These are phyloP conservation scores for Bicyclus anynana DNA, from an alignment of 1,140 invertebrate genomes.

Conservation along the genomic window DNA sequence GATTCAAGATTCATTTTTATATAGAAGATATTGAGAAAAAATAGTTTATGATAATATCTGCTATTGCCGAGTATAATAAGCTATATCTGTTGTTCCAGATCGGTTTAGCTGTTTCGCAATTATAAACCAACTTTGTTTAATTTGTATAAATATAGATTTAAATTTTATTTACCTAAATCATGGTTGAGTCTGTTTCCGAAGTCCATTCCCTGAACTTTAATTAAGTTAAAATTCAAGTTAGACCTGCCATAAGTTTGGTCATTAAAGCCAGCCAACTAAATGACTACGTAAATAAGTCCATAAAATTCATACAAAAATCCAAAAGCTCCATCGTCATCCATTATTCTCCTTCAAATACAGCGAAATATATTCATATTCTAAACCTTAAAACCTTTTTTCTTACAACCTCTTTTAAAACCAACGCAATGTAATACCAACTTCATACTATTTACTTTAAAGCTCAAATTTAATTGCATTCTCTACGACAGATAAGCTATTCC, in stretches of 20 bases:
- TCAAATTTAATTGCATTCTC: slow-evolving; percentile 10
- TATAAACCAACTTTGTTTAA: too few species aligned
- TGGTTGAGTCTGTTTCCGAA: too few species aligned
- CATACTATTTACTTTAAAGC: background rate
- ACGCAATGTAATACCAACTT: background rate
- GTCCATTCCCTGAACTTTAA: background rate
- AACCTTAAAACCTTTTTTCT: slow-evolving; percentile 32
- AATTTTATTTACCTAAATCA: too few species aligned
- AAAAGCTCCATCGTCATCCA: slow-evolving; percentile 23
- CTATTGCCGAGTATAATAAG: too few species aligned
- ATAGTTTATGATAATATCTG: too few species aligned
- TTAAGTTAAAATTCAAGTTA: background rate
- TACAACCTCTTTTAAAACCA: slow-evolving; percentile 19
- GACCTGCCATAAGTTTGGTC: slow-evolving; percentile 4
- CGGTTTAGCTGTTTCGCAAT: too few species aligned
- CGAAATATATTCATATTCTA: slow-evolving; percentile 35
- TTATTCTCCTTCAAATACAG: slow-evolving; percentile 37
- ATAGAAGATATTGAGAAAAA: too few species aligned
- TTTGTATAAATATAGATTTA: too few species aligned
- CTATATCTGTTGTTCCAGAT: too few species aligned
- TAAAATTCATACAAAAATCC: slow-evolving; percentile 20
- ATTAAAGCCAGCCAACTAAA: background rate
- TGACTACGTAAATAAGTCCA: slow-evolving; percentile 10
- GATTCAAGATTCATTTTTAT: too few species aligned
- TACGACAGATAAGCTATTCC: slow-evolving; percentile 8